These are phyloP conservation scores for Aplysia californica DNA, from an alignment of 1,140 invertebrate genomes.

Conservation along the genomic window DNA sequence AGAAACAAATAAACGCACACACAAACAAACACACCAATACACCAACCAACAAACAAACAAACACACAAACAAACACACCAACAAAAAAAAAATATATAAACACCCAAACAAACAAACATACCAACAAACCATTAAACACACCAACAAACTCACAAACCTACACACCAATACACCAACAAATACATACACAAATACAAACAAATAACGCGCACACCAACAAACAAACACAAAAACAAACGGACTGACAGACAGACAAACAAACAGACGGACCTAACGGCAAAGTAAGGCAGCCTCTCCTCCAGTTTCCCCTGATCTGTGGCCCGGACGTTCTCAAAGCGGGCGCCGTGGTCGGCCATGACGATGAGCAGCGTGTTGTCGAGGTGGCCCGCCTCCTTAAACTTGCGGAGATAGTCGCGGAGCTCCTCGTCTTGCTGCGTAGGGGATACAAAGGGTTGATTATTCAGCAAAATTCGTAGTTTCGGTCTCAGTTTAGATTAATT, in stretches of 20 bases:
- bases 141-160: constrained; percentile 69
- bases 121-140: constrained; percentile 62
- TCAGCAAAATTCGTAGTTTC: too few species aligned
- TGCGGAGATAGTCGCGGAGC: constrained; percentile 77
- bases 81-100: neutral
- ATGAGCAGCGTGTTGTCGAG: constrained; percentile 76
- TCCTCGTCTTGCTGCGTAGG: constrained; percentile 70
- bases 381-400: constrained; percentile 73
- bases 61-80: too few species aligned
- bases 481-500: too few species aligned
- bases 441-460: too few species aligned
- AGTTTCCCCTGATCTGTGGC: constrained; percentile 85
- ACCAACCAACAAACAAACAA: too few species aligned
- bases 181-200: too few species aligned
- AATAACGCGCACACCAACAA: too few species aligned
- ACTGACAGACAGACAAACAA: constrained; percentile 72
- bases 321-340: constrained; percentile 84
- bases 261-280: constrained; percentile 81
- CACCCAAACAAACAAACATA: neutral
- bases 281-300: constrained; percentile 90
- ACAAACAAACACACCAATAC: too few species aligned
- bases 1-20: too few species aligned
- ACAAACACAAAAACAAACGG: too few species aligned
- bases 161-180: too few species aligned
- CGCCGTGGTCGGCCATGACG: constrained; percentile 92